Conservation (phyloP, 2,113 vertebrate species). For the Ochotona princeps region DNA sequence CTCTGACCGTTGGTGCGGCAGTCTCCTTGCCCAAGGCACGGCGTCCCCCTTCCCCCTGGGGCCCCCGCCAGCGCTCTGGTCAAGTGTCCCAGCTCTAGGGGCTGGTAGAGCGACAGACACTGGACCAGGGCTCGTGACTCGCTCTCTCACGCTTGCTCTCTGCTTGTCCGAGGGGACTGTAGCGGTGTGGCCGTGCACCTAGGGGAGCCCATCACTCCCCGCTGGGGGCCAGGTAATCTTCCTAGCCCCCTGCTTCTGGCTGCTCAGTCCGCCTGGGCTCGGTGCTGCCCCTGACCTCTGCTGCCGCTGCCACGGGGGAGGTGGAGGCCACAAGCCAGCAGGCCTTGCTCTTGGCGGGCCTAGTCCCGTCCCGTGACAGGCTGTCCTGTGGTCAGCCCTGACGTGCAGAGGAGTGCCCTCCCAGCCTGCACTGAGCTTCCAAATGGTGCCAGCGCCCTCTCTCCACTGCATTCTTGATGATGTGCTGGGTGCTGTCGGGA, state of each 20-base stretch:
- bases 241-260: too few relatives aligned
- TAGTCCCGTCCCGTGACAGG: too few relatives aligned
- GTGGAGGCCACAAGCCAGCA: fast-evolving
- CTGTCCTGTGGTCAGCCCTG: too few relatives aligned
- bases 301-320: background rate
- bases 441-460: background rate
- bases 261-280: background rate
- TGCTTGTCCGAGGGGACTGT: background rate
- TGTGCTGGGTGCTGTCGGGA: background rate
- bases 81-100: background rate
- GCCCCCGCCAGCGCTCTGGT: background rate
- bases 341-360: too few relatives aligned
- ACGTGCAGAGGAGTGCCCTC: too few relatives aligned
- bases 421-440: background rate
- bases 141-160: background rate
- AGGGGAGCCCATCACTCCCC: background rate
- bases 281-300: background rate
- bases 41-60: background rate
- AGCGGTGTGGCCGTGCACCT: background rate
- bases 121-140: background rate
- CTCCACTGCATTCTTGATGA: background rate
- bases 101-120: background rate
- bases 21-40: background rate
- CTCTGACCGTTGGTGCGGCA: background rate
- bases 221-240: background rate